Evolutionary conservation across 1,140 invertebrate genomes (phyloP).

Genomic region (Cyphomyrmex costatus): DNA sequence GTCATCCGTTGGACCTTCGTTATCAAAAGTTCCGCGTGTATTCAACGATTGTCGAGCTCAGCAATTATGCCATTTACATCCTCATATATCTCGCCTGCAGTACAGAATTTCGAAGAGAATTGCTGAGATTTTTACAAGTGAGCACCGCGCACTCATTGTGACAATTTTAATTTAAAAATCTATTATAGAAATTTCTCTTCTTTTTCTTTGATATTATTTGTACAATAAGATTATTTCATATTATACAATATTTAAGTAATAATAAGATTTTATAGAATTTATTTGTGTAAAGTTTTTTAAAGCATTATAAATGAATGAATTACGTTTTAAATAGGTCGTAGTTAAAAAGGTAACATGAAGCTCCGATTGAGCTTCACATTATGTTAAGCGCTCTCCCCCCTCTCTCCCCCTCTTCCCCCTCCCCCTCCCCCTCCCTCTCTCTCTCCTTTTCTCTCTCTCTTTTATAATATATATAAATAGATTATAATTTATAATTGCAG

Average conservation of each 20-base stretch:
- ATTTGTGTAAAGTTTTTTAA: too few relatives aligned
- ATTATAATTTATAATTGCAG: background rate
- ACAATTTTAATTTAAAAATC: background rate
- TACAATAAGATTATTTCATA: too few relatives aligned
- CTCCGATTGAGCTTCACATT: background rate
- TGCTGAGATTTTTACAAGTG: conserved; percentile 59
- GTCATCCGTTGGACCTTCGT: background rate
- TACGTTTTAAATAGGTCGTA: background rate
- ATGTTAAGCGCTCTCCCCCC: too few relatives aligned
- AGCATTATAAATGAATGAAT: conserved; percentile 12
- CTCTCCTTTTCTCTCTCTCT: too few relatives aligned
- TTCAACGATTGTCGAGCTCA: conserved; percentile 65
- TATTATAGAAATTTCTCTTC: too few relatives aligned
- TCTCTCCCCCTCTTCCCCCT: too few relatives aligned
- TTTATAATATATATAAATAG: background rate
- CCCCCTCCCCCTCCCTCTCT: too few relatives aligned
- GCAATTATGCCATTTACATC: conserved; percentile 62
- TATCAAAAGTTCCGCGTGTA: conserved; percentile 58
- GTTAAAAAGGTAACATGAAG: background rate
- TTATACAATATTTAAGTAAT: too few relatives aligned
- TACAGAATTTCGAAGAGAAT: conserved; percentile 60
- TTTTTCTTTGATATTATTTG: too few relatives aligned
- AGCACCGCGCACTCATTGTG: background rate
- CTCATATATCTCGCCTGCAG: conserved; percentile 66
- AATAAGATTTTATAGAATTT: too few relatives aligned